Conservation (phyloP, 2,113 vertebrate species). For the Gasterosteus nipponicus region DNA sequence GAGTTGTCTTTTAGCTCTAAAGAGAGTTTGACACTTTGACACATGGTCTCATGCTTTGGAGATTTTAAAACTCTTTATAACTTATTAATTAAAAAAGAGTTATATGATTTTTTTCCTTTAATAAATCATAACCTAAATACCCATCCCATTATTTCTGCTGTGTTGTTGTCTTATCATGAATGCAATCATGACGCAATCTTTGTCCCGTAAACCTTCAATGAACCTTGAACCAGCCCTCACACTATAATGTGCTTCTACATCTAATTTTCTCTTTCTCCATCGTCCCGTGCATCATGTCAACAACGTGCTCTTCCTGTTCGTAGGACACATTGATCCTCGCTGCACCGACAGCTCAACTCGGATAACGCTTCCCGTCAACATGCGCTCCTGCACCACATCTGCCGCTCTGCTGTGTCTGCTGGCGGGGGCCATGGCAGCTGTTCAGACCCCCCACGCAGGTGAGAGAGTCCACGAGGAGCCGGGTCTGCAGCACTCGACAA, state of each 20-base stretch:
- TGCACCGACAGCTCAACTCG: constrained; percentile 7
- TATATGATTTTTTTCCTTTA: background rate
- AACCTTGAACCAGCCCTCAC: background rate
- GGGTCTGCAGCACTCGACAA: background rate
- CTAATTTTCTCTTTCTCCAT: background rate
- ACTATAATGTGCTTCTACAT: background rate
- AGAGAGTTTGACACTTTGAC: background rate
- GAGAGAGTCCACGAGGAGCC: constrained; percentile 15
- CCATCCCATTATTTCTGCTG: background rate
- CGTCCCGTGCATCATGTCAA: background rate
- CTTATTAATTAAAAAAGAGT: background rate
- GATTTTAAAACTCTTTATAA: background rate
- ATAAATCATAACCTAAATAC: background rate
- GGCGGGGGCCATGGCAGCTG: constrained; percentile 38
- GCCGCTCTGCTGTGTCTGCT: constrained; percentile 61
- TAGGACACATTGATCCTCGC: constrained; percentile 12
- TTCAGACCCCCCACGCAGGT: constrained; percentile 61
- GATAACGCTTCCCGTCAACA: constrained; percentile 40
- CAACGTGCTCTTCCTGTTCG: background rate
- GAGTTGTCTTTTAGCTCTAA: background rate
- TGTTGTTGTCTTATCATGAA: background rate
- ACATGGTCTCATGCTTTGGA: background rate
- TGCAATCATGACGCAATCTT: background rate
- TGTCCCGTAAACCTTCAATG: background rate
- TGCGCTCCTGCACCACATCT: constrained; percentile 42